Evolutionary conservation across 2,888 invertebrate genomes (phyloP), one percentile per base, ranked within the genome.

Genomic region (Pinctada fucata): DNA sequence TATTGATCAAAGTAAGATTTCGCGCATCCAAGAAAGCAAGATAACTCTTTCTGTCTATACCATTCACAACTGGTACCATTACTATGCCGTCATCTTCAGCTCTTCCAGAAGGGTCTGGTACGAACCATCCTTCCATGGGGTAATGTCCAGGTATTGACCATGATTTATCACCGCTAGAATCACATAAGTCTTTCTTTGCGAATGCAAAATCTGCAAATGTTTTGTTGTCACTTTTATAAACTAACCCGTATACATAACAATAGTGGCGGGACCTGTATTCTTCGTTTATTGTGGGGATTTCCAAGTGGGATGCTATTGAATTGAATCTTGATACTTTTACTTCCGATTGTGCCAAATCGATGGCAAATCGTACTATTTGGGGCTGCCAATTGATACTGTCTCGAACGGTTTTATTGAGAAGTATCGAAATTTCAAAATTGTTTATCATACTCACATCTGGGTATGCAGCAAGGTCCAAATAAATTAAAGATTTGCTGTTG

Each of bases 61-160:
- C 87, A 73, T 89, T 86, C 4, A 88, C 78, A 45, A 88, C 83
- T 3, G 88, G 79, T n/a, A 82, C 71, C 48, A 89, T 70, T 3
- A 89, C 68, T 8, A 87, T 74, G 0, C 89, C 90, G 67, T 89
- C 89, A 70, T 90, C 90, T 71, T 88, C 88, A 3, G 16, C 58
- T 4, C n/a, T 79, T 3, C 78, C 85, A 5, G 79, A 79, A 47
- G 88, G 86, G 6, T 47, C 70, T 1, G 86, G 80, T 31, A 86
- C 83, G 73, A 89, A 89, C 79, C 84, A 82, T 4, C 87, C 81
- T 76, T 89, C 89, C 64, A 78, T 80, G 5, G 84, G 84, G 67
- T 84, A 88, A 67, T 87, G 85, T 49, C 83, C 75, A 5, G 69
- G 51, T 3, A 67, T 31, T 50, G 52, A 68, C 85, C 87, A 88